phyloP scores from a whole-genome alignment of 2,797 vertebrate species.

The Cyprinella venusta region DNA sequence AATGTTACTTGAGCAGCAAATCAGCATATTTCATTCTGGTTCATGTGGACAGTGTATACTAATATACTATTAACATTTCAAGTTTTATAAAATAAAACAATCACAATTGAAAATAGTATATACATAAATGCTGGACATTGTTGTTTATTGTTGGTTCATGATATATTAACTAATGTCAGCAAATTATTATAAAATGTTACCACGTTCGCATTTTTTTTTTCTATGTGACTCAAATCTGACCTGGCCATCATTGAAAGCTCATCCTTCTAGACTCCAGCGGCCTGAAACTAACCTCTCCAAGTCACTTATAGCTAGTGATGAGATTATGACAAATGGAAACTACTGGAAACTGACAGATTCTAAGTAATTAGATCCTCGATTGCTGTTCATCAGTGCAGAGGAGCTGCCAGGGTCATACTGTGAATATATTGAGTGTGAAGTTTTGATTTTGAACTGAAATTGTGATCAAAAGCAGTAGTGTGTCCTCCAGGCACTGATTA shows the following conservation, averaged over 20 bases:
- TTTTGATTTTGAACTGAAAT: constrained; percentile 13
- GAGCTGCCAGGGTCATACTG: neutral
- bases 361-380: constrained; percentile 42
- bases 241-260: constrained; percentile 1
- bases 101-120: too few relatives aligned
- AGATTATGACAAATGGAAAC: constrained; percentile 38
- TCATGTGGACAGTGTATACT: neutral
- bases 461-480: neutral
- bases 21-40: neutral
- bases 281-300: constrained; percentile 27
- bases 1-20: neutral
- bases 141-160: neutral
- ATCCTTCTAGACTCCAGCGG: neutral
- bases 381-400: constrained; percentile 35
- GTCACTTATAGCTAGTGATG: constrained; percentile 13
- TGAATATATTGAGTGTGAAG: constrained; percentile 20
- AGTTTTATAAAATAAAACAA: too few relatives aligned
- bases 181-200: neutral
- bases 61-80: neutral
- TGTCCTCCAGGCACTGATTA: neutral
- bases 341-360: constrained; percentile 32
- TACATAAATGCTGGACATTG: neutral
- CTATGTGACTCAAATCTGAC: constrained; percentile 21
- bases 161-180: too few relatives aligned
- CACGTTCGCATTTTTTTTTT: too few relatives aligned